Percentiles rank a stretch among this genome's conserved stretches.
Evolutionary conservation across 2,113 vertebrate species (phyloP).

Genomic region (Verasper variegatus): DNA sequence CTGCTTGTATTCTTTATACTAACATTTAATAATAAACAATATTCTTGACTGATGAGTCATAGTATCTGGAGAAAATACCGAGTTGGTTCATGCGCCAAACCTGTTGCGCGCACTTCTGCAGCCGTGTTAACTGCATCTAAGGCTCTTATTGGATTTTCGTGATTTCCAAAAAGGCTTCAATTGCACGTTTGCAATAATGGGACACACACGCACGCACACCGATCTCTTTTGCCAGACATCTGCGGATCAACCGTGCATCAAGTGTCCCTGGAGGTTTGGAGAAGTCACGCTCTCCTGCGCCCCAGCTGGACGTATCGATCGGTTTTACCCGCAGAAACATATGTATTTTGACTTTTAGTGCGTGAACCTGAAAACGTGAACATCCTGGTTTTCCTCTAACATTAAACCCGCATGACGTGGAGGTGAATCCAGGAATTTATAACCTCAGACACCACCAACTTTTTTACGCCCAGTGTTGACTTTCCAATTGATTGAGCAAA

Average conservation of each 20-base stretch:
- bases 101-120: constrained; percentile 53
- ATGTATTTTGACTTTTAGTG: constrained; percentile 50
- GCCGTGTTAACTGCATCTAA: constrained; percentile 2
- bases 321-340: constrained; percentile 53
- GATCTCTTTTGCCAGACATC: constrained; percentile 58
- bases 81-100: constrained; percentile 43
- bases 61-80: neutral
- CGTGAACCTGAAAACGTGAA: constrained; percentile 6
- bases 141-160: constrained; percentile 20
- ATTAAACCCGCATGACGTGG: neutral
- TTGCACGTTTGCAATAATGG: constrained; percentile 47
- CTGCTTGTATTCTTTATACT: neutral
- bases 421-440: neutral
- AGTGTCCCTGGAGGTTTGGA: constrained; percentile 66
- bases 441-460: neutral
- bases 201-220: constrained; percentile 12
- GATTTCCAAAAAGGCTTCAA: constrained; percentile 27
- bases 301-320: constrained; percentile 70
- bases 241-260: constrained; percentile 51
- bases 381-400: neutral
- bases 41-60: neutral
- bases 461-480: neutral
- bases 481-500: neutral
- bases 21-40: neutral
- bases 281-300: constrained; percentile 70